Conservation (phyloP, 2,113 vertebrate species). For the Glaucidium brasilianum region DNA sequence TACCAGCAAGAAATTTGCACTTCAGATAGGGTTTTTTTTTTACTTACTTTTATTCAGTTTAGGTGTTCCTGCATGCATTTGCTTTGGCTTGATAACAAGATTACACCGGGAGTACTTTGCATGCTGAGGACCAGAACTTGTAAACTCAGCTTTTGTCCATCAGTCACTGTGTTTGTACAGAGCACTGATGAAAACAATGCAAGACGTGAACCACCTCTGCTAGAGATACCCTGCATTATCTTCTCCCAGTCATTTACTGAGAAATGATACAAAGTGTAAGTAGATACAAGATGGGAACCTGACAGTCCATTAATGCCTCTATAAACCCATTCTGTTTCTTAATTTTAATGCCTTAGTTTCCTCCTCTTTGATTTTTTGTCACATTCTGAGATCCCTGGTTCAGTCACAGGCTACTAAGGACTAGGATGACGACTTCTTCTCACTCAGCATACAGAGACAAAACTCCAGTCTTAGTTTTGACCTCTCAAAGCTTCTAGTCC, state of each 20-base stretch:
- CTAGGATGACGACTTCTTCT: neutral
- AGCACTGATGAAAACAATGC: neutral
- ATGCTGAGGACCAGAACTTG: neutral
- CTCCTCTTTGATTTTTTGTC: neutral
- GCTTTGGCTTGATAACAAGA: neutral
- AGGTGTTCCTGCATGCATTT: neutral
- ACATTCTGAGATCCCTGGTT: neutral
- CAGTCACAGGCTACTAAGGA: neutral
- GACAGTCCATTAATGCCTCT: neutral
- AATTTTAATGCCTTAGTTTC: neutral
- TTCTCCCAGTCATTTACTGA: neutral
- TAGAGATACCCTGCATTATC: neutral
- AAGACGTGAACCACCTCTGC: neutral
- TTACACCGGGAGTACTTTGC: neutral
- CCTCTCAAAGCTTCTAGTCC: neutral
- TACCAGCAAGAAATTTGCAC: neutral
- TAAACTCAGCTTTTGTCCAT: neutral
- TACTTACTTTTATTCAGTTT: neutral
- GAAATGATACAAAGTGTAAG: neutral
- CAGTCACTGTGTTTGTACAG: fast-evolving
- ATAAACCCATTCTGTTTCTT: neutral
- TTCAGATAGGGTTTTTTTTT: neutral
- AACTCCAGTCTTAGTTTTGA: neutral
- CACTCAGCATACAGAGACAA: neutral
- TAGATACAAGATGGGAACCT: neutral